Conservation (phyloP, 2,888 invertebrate species). For the Melolontha melolontha region DNA sequence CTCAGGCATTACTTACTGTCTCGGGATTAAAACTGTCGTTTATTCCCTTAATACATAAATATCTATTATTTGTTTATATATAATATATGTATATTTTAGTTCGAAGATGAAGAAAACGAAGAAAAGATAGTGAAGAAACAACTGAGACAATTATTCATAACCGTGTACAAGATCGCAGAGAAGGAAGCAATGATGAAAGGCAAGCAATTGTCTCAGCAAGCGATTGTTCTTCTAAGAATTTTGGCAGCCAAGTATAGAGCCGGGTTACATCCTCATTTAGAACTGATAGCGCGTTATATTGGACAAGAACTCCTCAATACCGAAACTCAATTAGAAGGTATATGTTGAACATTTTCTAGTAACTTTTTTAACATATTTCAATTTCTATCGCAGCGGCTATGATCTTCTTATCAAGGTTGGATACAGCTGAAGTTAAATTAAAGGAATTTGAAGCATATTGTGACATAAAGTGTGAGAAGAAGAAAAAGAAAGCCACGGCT, state of each 20-base stretch:
- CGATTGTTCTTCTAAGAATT: conserved; percentile 51
- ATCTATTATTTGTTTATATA: too few relatives aligned
- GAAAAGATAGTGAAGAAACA: conserved; percentile 55
- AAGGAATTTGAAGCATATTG: conserved; percentile 56
- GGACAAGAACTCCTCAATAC: conserved; percentile 53
- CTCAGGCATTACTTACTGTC: too few relatives aligned
- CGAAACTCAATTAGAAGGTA: conserved; percentile 57
- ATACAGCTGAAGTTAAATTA: conserved; percentile 54
- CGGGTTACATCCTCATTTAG: conserved; percentile 56
- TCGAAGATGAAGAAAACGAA: conserved; percentile 56
- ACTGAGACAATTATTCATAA: conserved; percentile 53
- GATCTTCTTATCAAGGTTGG: conserved; percentile 55
- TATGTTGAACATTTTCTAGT: not conserved
- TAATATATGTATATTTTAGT: conserved; percentile 45
- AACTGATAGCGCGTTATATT: conserved; percentile 56
- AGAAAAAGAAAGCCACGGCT: conserved; percentile 33
- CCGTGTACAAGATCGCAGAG: conserved; percentile 54
- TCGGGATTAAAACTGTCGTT: too few relatives aligned
- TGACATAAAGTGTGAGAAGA: conserved; percentile 49
- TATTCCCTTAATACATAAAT: too few relatives aligned
- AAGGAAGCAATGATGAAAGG: conserved; percentile 49
- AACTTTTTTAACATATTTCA: not conserved
- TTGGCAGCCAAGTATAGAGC: conserved; percentile 56
- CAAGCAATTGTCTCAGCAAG: conserved; percentile 46
- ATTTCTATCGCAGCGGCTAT: conserved; percentile 52